A percentile compares a stretch with the other conserved stretches of the same genome.
Conservation (phyloP, 2,797 vertebrate species). For the Petrocephalus sullivani region DNA sequence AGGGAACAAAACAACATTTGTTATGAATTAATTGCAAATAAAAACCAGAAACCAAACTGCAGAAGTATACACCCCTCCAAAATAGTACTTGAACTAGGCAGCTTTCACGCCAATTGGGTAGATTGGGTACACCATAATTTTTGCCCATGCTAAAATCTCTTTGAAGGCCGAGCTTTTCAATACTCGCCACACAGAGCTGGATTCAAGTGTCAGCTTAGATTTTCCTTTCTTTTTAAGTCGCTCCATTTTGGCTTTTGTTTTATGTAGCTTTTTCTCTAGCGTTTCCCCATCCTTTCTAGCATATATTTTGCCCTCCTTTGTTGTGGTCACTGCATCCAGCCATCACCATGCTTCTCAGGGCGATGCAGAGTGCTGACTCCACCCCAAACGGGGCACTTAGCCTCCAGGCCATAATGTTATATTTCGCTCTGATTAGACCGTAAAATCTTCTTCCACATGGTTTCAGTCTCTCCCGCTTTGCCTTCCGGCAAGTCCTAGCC, state of each 20-base stretch:
- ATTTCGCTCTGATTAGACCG: slow-evolving; percentile 1
- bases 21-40: slow-evolving; percentile 1
- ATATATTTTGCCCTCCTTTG: background rate
- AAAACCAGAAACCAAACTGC: background rate
- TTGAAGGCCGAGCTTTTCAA: background rate
- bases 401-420: background rate
- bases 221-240: background rate
- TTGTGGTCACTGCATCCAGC: background rate
- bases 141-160: background rate
- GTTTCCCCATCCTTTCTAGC: background rate
- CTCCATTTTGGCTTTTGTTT: background rate
- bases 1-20: background rate
- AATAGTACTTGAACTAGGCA: background rate
- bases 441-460: background rate
- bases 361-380: background rate
- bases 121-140: background rate
- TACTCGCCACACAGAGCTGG: background rate
- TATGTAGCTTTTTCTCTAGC: background rate
- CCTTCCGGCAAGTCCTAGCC: background rate
- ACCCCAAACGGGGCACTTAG: background rate
- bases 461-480: background rate
- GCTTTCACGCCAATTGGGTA: background rate
- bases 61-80: background rate
- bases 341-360: background rate
- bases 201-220: background rate